Evolutionary conservation across 2,113 vertebrate genomes (phyloP).

Genomic region (Zosterops lateralis): DNA sequence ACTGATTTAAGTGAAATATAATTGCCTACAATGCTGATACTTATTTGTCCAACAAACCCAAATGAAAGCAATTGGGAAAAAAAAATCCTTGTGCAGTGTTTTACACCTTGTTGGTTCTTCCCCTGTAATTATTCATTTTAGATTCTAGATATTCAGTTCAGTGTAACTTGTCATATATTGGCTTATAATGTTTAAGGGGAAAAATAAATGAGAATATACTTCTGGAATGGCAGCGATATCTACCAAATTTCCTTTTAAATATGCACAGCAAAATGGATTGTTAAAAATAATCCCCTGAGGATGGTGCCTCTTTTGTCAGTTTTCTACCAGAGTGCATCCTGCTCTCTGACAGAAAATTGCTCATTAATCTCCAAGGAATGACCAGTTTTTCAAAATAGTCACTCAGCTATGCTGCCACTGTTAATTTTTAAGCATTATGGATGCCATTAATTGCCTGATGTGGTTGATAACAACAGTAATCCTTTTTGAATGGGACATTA

Average conservation of each 20-base stretch:
- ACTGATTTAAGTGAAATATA: slow-evolving; percentile 36
- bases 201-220: slow-evolving; percentile 47
- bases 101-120: not conserved
- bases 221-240: slow-evolving; percentile 19
- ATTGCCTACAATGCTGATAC: not conserved
- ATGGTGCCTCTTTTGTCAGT: slow-evolving; percentile 51
- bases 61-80: not conserved
- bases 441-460: slow-evolving; percentile 55
- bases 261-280: slow-evolving; percentile 30
- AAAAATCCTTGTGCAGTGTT: not conserved
- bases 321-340: slow-evolving; percentile 39
- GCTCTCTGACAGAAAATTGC: slow-evolving; percentile 61
- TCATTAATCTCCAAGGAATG: slow-evolving; percentile 64
- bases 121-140: not conserved
- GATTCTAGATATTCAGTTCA: not conserved
- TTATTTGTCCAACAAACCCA: slow-evolving; percentile 27
- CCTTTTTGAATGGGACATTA: slow-evolving; percentile 22
- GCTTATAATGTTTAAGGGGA: slow-evolving; percentile 29
- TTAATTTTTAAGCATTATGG: slow-evolving; percentile 35
- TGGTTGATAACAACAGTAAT: slow-evolving; percentile 25
- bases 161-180: not conserved
- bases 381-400: slow-evolving; percentile 47
- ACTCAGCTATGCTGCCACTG: slow-evolving; percentile 26
- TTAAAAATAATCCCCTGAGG: slow-evolving; percentile 44
- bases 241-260: slow-evolving; percentile 56